phyloP scores from a whole-genome alignment of 2,888 invertebrate genomes.

The Leptura quadrifasciata region DNA sequence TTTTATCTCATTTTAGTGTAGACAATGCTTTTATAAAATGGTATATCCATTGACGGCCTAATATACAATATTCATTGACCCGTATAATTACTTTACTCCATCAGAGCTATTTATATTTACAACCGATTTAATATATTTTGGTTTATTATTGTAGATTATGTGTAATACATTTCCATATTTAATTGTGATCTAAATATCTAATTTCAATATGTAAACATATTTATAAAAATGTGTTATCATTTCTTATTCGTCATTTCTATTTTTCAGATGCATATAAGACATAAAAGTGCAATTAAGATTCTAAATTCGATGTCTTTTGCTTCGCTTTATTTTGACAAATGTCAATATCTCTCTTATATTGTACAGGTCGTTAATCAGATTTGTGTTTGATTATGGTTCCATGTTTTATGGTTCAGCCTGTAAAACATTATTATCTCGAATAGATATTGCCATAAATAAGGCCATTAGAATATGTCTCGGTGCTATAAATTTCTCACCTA shows the following conservation, averaged over 20 bases:
- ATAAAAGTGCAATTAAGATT: not conserved
- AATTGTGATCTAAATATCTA: conserved; percentile 6
- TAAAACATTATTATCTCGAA: no score
- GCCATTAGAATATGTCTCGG: no score
- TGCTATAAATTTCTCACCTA: no score
- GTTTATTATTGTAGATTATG: not conserved
- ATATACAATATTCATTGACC: conserved; percentile 10
- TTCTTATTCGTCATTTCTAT: not conserved
- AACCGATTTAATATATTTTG: not conserved
- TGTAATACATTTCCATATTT: conserved; percentile 17
- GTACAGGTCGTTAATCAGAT: no score
- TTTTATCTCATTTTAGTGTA: not conserved
- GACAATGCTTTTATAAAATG: not conserved
- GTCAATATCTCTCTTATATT: no score
- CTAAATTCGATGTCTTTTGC: not conserved
- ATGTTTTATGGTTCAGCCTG: no score
- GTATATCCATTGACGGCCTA: not conserved
- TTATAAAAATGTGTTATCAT: not conserved
- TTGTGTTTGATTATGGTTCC: no score
- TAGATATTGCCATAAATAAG: no score
- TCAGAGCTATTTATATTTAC: conserved; percentile 13
- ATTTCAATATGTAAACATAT: not conserved
- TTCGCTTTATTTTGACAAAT: no score
- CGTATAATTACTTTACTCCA: not conserved
- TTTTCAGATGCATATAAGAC: not conserved